Evolutionary conservation across 2,113 vertebrate genomes (phyloP), one percentile per base, ranked within the genome.

Genomic region (Phocoena phocoena): DNA sequence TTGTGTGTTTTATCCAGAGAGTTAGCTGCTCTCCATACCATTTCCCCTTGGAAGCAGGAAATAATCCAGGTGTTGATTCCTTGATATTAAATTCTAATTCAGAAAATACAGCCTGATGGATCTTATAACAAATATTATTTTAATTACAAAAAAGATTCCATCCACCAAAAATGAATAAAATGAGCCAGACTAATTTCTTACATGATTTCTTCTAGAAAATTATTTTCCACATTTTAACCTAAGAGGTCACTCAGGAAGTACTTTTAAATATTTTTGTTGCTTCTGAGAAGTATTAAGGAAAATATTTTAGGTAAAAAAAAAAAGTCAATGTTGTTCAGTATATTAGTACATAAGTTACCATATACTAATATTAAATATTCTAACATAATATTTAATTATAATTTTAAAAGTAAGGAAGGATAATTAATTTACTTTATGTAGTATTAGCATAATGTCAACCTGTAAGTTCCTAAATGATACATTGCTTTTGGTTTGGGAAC

Each of bases 111-210:
- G 18, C 6, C 4, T 77, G 4, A 47, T 88, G 13, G 23, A 88
- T 88, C 31, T 93, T 67, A 95, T 31, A 96, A 14, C 13, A 88
- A 91, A 82, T 79, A 96, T 50, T 81, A 67, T 65, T 84, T 84
- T 44, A 71, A 44, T 85, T 90, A 63, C 20, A 90, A 21, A 97
- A 80, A 85, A 62, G 5, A 81, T 60, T 84, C 8, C 41, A 87
- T 20, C 6, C 47, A 83, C 10, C 18, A 87, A 89, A 89, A 93
- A 92, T 71, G 63, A 20, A 88, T 74, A 96, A 77, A 95, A 70
- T 71, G 80, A 88, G 50, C 53, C 41, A 82, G 17, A 90, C 8
- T 80, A 71, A 80, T 77, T 93, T 80, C 23, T 50, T 60, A 83
- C 23, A 88, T 7, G 47, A 31, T 84, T 90, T 90, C 23, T 41